These are phyloP conservation scores for Chrysemys picta DNA, from an alignment of 2,113 vertebrate genomes.

Conservation along the genomic window DNA sequence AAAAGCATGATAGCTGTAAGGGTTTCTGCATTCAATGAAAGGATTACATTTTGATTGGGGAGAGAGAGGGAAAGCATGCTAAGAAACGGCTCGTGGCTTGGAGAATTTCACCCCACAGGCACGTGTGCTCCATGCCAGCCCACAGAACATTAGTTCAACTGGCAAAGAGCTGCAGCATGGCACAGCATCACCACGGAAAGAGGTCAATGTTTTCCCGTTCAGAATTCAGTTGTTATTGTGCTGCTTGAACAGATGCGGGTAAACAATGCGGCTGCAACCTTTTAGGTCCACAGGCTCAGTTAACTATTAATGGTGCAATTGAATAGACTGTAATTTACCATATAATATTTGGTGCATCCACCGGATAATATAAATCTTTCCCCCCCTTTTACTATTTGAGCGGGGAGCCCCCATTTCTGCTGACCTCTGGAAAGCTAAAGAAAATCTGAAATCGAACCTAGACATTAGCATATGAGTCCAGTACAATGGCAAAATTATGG, in stretches of 20 bases:
- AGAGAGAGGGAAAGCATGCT: background rate
- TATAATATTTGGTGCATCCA: background rate
- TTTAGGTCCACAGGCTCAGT: slow-evolving; percentile 26
- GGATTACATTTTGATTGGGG: background rate
- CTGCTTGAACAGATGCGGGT: background rate
- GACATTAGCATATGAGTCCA: slow-evolving; percentile 26
- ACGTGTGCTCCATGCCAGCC: slow-evolving; percentile 15
- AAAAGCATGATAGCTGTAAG: slow-evolving; percentile 11
- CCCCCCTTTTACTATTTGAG: background rate
- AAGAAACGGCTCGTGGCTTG: background rate
- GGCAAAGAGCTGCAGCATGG: background rate
- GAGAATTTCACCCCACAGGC: background rate
- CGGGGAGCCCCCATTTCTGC: background rate
- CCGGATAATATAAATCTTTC: background rate
- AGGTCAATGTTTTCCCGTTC: background rate
- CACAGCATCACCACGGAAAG: background rate
- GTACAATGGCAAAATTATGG: slow-evolving; percentile 16
- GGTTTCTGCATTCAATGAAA: slow-evolving; percentile 25
- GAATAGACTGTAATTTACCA: background rate
- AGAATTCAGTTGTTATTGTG: background rate
- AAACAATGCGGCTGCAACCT: background rate
- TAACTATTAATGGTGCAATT: background rate
- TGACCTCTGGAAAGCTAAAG: slow-evolving; percentile 6
- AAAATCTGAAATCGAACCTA: slow-evolving; percentile 8
- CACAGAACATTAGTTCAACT: background rate